A percentile compares a stretch with the other conserved stretches of the same genome.
phyloP scores from a whole-genome alignment of 2,113 vertebrate species.

The Columbina picui region DNA sequence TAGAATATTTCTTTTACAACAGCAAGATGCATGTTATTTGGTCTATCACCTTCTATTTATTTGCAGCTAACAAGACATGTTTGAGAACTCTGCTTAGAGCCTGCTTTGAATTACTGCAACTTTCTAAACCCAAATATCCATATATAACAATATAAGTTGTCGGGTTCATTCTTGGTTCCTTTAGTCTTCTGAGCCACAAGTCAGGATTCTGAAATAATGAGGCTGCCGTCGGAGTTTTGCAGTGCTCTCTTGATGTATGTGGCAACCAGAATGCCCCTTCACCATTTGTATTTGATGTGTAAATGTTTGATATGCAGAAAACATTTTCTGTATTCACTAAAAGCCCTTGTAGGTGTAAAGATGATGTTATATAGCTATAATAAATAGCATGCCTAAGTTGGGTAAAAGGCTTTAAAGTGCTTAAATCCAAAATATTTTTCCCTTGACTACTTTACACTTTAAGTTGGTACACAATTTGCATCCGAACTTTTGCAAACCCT shows the following conservation, averaged over 20 bases:
- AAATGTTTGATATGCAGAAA: slow-evolving; percentile 6
- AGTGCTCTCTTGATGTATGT: background rate
- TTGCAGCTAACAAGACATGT: background rate
- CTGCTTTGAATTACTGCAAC: background rate
- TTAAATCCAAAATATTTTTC: slow-evolving; percentile 32
- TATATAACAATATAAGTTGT: background rate
- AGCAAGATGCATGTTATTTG: background rate
- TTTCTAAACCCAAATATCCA: background rate
- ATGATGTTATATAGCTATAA: background rate
- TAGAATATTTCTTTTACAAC: background rate
- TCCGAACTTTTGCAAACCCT: background rate
- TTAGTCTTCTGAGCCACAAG: background rate
- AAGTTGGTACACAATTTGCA: background rate
- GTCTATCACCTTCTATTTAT: background rate
- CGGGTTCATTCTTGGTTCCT: background rate
- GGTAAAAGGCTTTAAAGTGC: slow-evolving; percentile 30
- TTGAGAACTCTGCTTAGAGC: background rate
- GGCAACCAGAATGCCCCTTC: background rate
- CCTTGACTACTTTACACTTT: background rate
- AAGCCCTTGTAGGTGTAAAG: background rate
- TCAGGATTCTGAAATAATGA: background rate
- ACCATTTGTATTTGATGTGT: background rate
- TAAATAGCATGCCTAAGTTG: background rate
- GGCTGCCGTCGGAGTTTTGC: background rate
- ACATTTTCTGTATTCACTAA: background rate